These are phyloP conservation scores for Drosophila nr. fundita DNA, from an alignment of 2,888 invertebrate species.

Conservation along the genomic window DNA sequence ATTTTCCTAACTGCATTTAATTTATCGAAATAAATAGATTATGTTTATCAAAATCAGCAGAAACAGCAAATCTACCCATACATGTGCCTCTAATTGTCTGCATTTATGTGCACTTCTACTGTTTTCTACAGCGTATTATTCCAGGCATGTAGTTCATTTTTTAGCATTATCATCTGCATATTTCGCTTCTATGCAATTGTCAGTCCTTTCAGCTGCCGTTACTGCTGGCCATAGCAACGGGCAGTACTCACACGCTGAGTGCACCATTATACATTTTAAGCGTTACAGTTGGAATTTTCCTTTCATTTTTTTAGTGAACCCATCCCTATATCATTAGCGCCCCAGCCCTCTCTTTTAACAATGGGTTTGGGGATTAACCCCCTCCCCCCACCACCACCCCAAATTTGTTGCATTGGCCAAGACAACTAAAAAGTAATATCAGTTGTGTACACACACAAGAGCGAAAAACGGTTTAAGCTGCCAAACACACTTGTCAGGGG, in stretches of 20 bases:
- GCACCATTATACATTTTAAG: conserved; percentile 40
- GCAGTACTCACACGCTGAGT: conserved; percentile 19
- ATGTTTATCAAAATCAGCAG: not conserved
- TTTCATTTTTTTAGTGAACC: not conserved
- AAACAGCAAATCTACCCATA: no score
- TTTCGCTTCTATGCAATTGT: conserved; percentile 9
- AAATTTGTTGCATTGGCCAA: conserved; percentile 22
- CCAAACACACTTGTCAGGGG: conserved; percentile 42
- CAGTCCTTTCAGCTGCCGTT: not conserved
- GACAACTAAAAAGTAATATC: conserved; percentile 32
- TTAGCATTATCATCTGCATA: conserved; percentile 20
- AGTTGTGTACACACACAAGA: conserved; percentile 15
- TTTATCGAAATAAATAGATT: not conserved
- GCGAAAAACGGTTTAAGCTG: conserved; percentile 46
- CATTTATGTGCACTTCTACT: not conserved
- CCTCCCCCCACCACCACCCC: no score
- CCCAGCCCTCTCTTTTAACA: not conserved
- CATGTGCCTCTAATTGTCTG: not conserved
- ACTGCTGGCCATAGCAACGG: conserved; percentile 6
- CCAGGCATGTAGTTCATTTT: not conserved
- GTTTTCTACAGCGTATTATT: not conserved
- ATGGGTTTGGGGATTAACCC: not conserved
- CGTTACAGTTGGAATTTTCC: conserved; percentile 30
- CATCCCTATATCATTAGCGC: not conserved
- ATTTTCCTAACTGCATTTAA: not conserved